These are phyloP conservation scores for Ancistrus triradiatus DNA, from an alignment of 2,113 vertebrate species.

Conservation along the genomic window DNA sequence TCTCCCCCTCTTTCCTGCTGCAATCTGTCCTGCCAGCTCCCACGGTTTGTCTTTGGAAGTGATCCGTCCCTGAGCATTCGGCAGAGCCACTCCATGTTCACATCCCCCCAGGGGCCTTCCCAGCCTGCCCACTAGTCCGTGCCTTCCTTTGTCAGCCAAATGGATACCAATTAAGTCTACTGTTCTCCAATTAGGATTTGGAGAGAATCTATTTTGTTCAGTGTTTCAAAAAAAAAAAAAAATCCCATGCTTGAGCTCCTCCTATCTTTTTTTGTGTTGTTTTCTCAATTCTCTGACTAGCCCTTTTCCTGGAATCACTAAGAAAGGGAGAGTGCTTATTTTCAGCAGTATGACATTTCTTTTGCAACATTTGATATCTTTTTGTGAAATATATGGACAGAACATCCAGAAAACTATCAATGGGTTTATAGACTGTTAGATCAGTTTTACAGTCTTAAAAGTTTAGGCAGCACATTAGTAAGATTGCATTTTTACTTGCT, in stretches of 20 bases:
- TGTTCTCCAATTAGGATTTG: slow-evolving; percentile 97
- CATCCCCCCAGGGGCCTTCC: slow-evolving; percentile 86
- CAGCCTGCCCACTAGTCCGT: slow-evolving; percentile 79
- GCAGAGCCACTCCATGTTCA: slow-evolving; percentile 86
- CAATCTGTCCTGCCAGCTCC: slow-evolving; percentile 77
- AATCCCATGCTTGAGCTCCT: slow-evolving; percentile 75
- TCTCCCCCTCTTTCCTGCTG: slow-evolving; percentile 53
- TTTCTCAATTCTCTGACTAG: slow-evolving; percentile 49
- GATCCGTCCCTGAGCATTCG: slow-evolving; percentile 82
- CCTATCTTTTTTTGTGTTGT: slow-evolving; percentile 50
- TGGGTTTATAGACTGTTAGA: too few relatives aligned
- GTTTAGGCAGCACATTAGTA: slow-evolving; percentile 67
- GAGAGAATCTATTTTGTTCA: slow-evolving; percentile 89
- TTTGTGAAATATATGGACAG: too few relatives aligned
- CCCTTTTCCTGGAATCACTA: slow-evolving; percentile 78
- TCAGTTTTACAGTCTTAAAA: too few relatives aligned
- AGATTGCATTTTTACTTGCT: slow-evolving; percentile 41
- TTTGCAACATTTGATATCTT: slow-evolving; percentile 70
- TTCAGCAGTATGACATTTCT: slow-evolving; percentile 92
- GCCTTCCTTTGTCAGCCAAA: slow-evolving; percentile 93
- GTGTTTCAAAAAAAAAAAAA: slow-evolving; percentile 63
- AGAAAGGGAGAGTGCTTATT: slow-evolving; percentile 73
- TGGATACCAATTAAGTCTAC: slow-evolving; percentile 98
- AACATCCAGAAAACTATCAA: too few relatives aligned
- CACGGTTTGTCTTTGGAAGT: slow-evolving; percentile 92